phyloP scores from a whole-genome alignment of 2,113 vertebrate species.

The Serilophus lunatus region DNA sequence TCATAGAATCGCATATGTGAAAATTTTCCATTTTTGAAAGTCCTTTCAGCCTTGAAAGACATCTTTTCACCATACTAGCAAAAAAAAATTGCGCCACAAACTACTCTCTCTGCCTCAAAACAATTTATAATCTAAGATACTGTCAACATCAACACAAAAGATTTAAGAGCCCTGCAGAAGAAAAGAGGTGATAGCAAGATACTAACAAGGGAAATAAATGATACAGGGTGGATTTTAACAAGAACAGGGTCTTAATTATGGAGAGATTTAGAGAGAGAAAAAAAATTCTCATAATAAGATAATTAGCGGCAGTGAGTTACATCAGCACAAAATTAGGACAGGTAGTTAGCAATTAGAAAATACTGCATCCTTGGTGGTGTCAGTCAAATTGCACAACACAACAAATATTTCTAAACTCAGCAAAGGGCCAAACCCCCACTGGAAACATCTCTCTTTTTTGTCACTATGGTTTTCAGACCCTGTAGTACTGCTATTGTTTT shows the following conservation, averaged over 20 bases:
- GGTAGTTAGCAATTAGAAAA: conserved; percentile 11
- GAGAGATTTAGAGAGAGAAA: not conserved
- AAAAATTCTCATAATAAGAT: not conserved
- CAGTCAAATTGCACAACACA: not conserved
- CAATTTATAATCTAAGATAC: not conserved
- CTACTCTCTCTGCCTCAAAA: not conserved
- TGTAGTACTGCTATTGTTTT: not conserved
- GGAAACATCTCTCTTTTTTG: not conserved
- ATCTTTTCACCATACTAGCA: not conserved
- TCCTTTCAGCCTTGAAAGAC: not conserved
- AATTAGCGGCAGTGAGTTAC: conserved; percentile 14
- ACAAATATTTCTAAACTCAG: not conserved
- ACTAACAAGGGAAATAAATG: not conserved
- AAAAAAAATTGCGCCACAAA: not conserved
- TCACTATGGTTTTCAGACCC: not conserved
- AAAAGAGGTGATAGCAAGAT: not conserved
- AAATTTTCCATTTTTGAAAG: not conserved
- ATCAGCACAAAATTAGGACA: conserved; percentile 23
- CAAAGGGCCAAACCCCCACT: not conserved
- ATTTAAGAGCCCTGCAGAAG: not conserved
- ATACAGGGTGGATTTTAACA: conserved; percentile 17
- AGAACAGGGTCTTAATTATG: conserved; percentile 20
- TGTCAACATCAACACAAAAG: not conserved
- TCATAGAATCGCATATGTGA: not conserved
- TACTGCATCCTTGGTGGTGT: not conserved